Evolutionary conservation across 2,888 invertebrate genomes (phyloP), one percentile per base, ranked within the genome.

Genomic region (Argyresthia goedartella): DNA sequence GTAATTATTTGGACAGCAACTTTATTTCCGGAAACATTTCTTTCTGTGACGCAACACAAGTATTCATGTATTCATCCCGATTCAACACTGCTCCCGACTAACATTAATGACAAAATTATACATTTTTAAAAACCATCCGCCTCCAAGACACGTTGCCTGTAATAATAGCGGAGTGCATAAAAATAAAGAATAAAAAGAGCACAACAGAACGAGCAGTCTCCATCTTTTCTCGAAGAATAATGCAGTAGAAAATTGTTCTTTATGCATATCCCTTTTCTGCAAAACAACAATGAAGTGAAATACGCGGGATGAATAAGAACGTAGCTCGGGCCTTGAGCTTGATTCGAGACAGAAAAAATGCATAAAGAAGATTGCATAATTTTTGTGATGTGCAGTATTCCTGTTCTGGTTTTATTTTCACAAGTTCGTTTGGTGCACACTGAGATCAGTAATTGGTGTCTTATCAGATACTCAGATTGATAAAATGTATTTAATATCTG

Each of bases 181-280:
- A 39, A 39, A 6, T 3, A 39, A 39, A 39, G 9, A n/a, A 39
- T 1, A 39, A n/a, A 39, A 39, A 3, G 10, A 39, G 39, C 39
- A n/a, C n/a, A 39, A 39, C n/a, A 39, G 44, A n/a, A 14, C 44
- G 47, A 25, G 25, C 6, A 6, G 25, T 25, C 25, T 25, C 25
- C 39, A n/a, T 11, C 39, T 39, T 36, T 9, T 42, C 50, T 50
- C 13, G 43, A 13, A 39, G 51, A 51, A 52, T 49, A 49, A 52
- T 49, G 50, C 52, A 44, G 49, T 46, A 14, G 39, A 52, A 53
- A 43, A 51, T 52, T 49, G 50, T 52, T 55, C 50, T 51, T 44
- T 50, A 50, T 50, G 51, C 53, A 53, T 51, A 53, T 41, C 50
- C 41, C 50, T 41, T 48, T 48, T 48, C 14, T 49, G 41, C 50